Conservation (phyloP, 1,140 invertebrate species). For the Antheraea mylitta region DNA sequence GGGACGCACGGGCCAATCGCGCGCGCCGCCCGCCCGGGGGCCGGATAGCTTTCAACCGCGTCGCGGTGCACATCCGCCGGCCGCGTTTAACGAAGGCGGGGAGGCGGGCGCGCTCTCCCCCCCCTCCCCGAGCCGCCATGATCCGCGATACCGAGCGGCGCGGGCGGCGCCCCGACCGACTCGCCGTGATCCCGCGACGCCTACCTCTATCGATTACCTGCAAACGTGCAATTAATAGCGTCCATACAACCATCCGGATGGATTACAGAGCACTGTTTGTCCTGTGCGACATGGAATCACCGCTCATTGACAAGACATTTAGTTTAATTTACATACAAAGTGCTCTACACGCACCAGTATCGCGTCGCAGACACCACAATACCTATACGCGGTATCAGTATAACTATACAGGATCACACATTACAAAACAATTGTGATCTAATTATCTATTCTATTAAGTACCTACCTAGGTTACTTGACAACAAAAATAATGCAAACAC, state of each 20-base stretch:
- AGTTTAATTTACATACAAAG: conserved; percentile 20
- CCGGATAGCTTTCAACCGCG: conserved; percentile 66
- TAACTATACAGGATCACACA: too few relatives aligned
- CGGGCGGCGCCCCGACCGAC: conserved; percentile 27
- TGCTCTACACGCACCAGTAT: conserved; percentile 3
- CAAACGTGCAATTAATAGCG: conserved; percentile 75
- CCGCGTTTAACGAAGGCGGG: conserved; percentile 63
- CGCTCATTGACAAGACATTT: conserved; percentile 46
- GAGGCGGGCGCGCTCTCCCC: conserved; percentile 44
- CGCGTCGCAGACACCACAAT: neutral
- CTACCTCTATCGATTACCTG: conserved; percentile 64
- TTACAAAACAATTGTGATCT: too few relatives aligned
- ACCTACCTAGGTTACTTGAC: too few relatives aligned
- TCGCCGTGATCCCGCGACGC: conserved; percentile 26
- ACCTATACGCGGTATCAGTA: too few relatives aligned
- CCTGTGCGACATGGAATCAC: conserved; percentile 28
- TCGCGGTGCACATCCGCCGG: conserved; percentile 54
- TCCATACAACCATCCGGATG: conserved; percentile 68
- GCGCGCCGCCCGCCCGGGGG: conserved; percentile 41
- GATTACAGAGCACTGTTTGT: conserved; percentile 63
- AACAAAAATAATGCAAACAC: too few relatives aligned
- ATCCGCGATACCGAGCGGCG: conserved; percentile 49
- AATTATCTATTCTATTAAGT: too few relatives aligned
- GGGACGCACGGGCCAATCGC: conserved; percentile 57
- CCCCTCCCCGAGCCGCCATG: conserved; percentile 58